Conservation (phyloP, 2,113 vertebrate species). For the Macaca nemestrina region DNA sequence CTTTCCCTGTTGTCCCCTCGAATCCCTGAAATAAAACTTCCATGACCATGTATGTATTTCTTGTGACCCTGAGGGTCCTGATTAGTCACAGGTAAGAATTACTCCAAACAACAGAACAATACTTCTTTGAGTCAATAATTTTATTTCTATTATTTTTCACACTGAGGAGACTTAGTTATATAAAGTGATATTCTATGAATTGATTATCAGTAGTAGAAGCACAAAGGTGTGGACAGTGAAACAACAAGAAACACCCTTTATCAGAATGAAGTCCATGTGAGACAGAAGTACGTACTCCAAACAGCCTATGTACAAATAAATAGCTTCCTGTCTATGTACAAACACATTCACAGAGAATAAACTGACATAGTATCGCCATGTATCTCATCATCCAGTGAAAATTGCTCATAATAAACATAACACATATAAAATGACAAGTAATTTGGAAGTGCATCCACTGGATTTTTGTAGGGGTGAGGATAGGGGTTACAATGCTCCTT, state of each 20-base stretch:
- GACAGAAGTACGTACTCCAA: slow-evolving; percentile 81
- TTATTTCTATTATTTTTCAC: slow-evolving; percentile 89
- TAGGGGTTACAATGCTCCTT: slow-evolving; percentile 44
- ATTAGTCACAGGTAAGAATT: slow-evolving; percentile 5
- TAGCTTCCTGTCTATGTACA: slow-evolving; percentile 81
- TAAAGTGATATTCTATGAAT: slow-evolving; percentile 87
- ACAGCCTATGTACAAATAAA: slow-evolving; percentile 85
- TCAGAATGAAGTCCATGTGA: slow-evolving; percentile 85
- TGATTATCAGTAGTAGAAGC: slow-evolving; percentile 86
- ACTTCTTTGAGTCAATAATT: slow-evolving; percentile 76
- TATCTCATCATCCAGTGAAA: slow-evolving; percentile 62
- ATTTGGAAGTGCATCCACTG: slow-evolving; percentile 26
- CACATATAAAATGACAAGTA: slow-evolving; percentile 37
- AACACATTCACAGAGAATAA: slow-evolving; percentile 79
- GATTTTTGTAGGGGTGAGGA: slow-evolving; percentile 3
- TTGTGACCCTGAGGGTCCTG: not conserved
- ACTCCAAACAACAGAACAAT: not conserved
- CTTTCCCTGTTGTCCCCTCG: not conserved
- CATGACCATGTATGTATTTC: not conserved
- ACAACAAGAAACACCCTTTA: slow-evolving; percentile 81
- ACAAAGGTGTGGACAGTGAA: slow-evolving; percentile 84
- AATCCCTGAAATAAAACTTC: not conserved
- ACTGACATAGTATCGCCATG: slow-evolving; percentile 51
- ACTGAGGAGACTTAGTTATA: slow-evolving; percentile 86
- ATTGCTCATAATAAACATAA: slow-evolving; percentile 32